Evolutionary conservation across 1,140 invertebrate species (phyloP).

Genomic region (Leptinotarsa defecta): DNA sequence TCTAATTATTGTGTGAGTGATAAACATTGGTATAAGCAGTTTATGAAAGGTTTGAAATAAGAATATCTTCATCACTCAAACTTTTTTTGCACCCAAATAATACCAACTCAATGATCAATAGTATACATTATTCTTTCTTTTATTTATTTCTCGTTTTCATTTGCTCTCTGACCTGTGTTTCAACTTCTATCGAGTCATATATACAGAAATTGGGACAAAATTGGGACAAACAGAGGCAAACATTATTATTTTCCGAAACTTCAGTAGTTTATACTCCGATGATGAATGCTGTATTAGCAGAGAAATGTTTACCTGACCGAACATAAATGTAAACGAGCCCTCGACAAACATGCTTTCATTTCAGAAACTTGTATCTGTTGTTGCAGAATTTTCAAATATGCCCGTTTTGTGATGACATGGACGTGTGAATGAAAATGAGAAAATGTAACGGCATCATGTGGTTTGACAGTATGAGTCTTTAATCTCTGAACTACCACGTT

Average conservation of each 20-base stretch:
- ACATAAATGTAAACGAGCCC: neutral
- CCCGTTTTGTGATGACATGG: no score
- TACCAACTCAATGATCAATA: neutral
- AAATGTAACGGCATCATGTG: no score
- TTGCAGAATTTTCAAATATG: neutral
- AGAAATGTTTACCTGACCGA: neutral
- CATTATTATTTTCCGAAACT: neutral
- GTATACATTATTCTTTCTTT: no score
- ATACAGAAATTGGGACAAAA: no score
- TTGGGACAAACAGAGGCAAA: no score
- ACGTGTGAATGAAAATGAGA: no score
- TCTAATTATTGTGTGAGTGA: no score
- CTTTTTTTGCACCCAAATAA: slow-evolving; percentile 5
- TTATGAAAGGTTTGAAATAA: neutral
- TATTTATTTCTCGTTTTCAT: no score
- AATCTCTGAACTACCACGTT: no score
- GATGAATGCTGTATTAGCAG: neutral
- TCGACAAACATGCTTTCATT: neutral
- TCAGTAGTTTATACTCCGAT: neutral
- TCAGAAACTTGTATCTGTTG: neutral
- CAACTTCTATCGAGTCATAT: no score
- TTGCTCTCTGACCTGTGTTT: no score
- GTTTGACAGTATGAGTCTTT: no score
- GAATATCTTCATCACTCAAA: neutral
- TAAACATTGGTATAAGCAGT: neutral